These are phyloP conservation scores for Aphyosemion australe DNA, from an alignment of 2,113 vertebrate genomes.

Conservation along the genomic window DNA sequence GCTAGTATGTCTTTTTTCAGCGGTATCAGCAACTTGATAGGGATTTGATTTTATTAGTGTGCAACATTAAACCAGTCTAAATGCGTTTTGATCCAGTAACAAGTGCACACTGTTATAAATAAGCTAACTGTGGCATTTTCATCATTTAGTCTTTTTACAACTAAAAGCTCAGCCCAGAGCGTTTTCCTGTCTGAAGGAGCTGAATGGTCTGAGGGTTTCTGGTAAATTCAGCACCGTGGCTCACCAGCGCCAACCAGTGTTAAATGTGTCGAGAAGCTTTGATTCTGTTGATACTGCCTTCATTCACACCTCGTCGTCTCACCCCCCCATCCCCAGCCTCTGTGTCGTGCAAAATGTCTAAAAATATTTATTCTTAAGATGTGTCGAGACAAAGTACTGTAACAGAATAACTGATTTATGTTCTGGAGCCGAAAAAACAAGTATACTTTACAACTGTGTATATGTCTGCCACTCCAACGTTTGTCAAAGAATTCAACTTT, in stretches of 20 bases:
- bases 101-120: no score
- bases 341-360: constrained; percentile 57
- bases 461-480: constrained; percentile 65
- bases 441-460: constrained; percentile 56
- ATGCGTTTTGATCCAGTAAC: no score
- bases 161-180: not conserved
- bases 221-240: constrained; percentile 32
- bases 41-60: no score
- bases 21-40: no score
- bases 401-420: constrained; percentile 55
- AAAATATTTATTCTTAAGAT: constrained; percentile 68
- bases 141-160: not conserved
- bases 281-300: constrained; percentile 19
- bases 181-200: not conserved
- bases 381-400: constrained; percentile 68
- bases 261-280: constrained; percentile 31
- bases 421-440: constrained; percentile 68
- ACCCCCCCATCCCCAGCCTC: constrained; percentile 46
- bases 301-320: constrained; percentile 34
- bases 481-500: constrained; percentile 43
- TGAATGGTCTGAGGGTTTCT: constrained; percentile 15
- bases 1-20: no score
- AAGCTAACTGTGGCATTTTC: constrained; percentile 1
- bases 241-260: constrained; percentile 44
- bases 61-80: no score